Conservation (phyloP, 2,888 invertebrate species). For the Ischnus inquisitorius region DNA sequence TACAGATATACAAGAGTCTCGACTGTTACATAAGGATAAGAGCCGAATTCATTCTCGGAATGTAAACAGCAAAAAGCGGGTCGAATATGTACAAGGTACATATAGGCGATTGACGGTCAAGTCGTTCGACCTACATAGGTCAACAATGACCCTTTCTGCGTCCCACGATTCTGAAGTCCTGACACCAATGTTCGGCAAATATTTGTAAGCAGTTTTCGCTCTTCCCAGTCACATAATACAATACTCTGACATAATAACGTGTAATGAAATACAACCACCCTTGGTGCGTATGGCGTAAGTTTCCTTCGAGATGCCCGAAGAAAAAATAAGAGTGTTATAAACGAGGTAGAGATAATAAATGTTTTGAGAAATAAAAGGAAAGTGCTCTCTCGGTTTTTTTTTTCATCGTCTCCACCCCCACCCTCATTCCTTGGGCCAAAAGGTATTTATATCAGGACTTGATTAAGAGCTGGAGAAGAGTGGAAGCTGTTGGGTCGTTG, state of each 20-base stretch:
- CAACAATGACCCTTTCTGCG: too few species aligned
- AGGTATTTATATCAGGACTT: slow-evolving; percentile 62
- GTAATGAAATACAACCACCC: slow-evolving; percentile 7
- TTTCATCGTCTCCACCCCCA: slow-evolving; percentile 1
- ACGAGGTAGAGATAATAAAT: slow-evolving; percentile 36
- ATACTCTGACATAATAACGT: not conserved
- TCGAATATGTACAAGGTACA: too few species aligned
- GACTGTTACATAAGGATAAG: too few species aligned
- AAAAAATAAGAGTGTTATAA: not conserved
- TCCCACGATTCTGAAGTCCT: too few species aligned
- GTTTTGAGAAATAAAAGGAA: slow-evolving; percentile 35
- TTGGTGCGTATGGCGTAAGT: not conserved
- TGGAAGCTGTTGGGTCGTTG: slow-evolving; percentile 1
- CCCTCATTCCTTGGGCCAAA: slow-evolving; percentile 4
- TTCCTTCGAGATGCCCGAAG: not conserved
- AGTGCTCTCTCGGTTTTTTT: slow-evolving; percentile 31
- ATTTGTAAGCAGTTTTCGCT: not conserved
- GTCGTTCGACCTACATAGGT: not conserved
- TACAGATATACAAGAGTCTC: too few species aligned
- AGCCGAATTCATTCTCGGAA: too few species aligned
- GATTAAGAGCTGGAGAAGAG: slow-evolving; percentile 53
- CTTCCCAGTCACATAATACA: not conserved
- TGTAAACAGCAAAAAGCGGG: too few species aligned
- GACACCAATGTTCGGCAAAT: not conserved
- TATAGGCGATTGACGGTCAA: not conserved